These are phyloP conservation scores for Ageneiosus marmoratus DNA, from an alignment of 2,113 vertebrate species.

Conservation along the genomic window DNA sequence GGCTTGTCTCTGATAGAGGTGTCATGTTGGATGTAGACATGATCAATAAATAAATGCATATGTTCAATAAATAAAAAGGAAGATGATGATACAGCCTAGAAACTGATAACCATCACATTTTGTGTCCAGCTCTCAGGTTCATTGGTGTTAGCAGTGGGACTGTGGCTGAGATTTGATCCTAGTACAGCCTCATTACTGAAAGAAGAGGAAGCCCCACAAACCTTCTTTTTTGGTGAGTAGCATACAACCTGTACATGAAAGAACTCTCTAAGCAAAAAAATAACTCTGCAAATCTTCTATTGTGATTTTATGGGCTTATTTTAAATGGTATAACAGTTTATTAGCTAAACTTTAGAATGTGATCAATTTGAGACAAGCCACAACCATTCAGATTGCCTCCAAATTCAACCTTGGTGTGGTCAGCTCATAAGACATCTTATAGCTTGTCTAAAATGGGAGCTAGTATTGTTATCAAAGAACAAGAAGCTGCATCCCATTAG, in stretches of 20 bases:
- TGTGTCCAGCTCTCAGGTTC: slow-evolving; percentile 83
- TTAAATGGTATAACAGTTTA: background rate
- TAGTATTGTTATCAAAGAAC: background rate
- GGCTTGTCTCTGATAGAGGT: background rate
- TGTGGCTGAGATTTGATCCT: slow-evolving; percentile 91
- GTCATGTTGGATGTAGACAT: too few species aligned
- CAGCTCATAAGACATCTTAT: background rate
- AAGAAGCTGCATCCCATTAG: background rate
- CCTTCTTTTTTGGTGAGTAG: slow-evolving; percentile 89
- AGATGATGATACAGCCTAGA: background rate
- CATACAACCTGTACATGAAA: background rate
- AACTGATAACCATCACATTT: background rate
- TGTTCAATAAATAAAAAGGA: background rate
- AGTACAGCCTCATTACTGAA: slow-evolving; percentile 77
- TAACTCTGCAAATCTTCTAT: background rate
- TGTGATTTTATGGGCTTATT: background rate
- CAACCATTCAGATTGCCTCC: background rate
- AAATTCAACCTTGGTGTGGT: background rate
- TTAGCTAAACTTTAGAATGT: background rate
- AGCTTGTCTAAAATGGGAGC: background rate
- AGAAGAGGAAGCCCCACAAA: slow-evolving; percentile 78
- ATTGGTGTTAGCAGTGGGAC: slow-evolving; percentile 85
- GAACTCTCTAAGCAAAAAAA: background rate
- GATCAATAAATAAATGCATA: background rate
- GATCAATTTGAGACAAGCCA: background rate